Conservation (phyloP, 35 echinoderm and acorn worm species). For the Apostichopus japonicus region DNA sequence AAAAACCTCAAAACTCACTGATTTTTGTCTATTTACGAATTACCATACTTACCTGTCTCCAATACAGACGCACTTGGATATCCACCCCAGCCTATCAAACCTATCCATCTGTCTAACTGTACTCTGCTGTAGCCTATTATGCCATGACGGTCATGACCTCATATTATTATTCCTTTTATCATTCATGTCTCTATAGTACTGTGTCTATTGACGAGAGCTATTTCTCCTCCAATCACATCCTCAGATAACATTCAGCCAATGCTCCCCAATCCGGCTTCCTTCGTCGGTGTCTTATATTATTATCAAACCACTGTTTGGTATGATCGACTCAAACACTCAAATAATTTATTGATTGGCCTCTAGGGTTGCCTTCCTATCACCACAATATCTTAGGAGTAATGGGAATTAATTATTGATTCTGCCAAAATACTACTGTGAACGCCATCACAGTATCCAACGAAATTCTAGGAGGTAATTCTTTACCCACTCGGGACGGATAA, state of each 20-base stretch:
- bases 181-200: too few relatives aligned
- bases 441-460: neutral
- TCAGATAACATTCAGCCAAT: neutral
- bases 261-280: neutral
- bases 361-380: slow-evolving; percentile 9
- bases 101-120: too few relatives aligned
- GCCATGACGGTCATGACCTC: too few relatives aligned
- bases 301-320: neutral
- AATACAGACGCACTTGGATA: too few relatives aligned
- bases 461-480: neutral
- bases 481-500: slow-evolving; percentile 14
- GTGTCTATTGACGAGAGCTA: too few relatives aligned
- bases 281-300: neutral
- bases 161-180: too few relatives aligned
- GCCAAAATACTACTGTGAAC: slow-evolving; percentile 15
- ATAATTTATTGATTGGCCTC: slow-evolving; percentile 42
- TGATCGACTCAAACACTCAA: slow-evolving; percentile 15
- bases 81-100: too few relatives aligned
- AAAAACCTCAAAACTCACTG: too few relatives aligned
- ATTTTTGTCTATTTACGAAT: too few relatives aligned
- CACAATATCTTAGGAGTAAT: slow-evolving; percentile 38
- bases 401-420: slow-evolving; percentile 59
- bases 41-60: too few relatives aligned
- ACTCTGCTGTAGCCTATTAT: too few relatives aligned
- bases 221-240: too few relatives aligned